Evolutionary conservation across 2,113 vertebrate species (phyloP), one percentile per base, ranked within the genome.

Genomic region (Suncus etruscus): DNA sequence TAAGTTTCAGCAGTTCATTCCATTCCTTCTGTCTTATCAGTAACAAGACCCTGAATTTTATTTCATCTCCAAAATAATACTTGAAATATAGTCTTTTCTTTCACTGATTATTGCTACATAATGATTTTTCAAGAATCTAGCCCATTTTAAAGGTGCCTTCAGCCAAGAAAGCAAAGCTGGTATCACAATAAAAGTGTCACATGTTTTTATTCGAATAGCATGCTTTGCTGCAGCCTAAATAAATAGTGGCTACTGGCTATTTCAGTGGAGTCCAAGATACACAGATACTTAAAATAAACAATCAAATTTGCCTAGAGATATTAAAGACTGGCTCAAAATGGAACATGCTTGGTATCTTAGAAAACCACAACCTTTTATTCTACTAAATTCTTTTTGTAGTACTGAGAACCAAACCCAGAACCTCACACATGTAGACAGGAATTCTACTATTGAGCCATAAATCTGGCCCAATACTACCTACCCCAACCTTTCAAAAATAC

Each of bases 141-240:
- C 9, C 31, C 11, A 66, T 87, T 85, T 89, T 84, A 24, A 63
- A 87, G 25, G 76, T 72, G 29, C n/a, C 82, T 25, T 89, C 78
- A 58, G 74, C 63, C 25, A 50, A 73, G 11, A 54, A 2, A 73
- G 48, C 45, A 54, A 94, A 78, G 79, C 45, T 83, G 92, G 32
- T 69, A 70, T 83, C 80, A 65, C 16, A 88, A 76, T 84, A 90
- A 90, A 75, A 91, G 94, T 50, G 24, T 58, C 83, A 65, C 48
- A 61, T 50, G 80, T 11, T 92, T 91, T 92, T 90, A n/a, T n/a
- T n/a, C n/a, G 50, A 79, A 76, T 79, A 66, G 20, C 45, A 76
- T 29, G 18, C 47, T 32, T 86, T 77, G 29, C 45, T 29, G 68
- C 82, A 63, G 29, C 51, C 75, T 85, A 88, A 83, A 63, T 86